Percentiles rank a stretch among this genome's conserved stretches.
These are phyloP conservation scores for Penaeus monodon DNA, from an alignment of 2,888 invertebrate genomes.

Conservation along the genomic window DNA sequence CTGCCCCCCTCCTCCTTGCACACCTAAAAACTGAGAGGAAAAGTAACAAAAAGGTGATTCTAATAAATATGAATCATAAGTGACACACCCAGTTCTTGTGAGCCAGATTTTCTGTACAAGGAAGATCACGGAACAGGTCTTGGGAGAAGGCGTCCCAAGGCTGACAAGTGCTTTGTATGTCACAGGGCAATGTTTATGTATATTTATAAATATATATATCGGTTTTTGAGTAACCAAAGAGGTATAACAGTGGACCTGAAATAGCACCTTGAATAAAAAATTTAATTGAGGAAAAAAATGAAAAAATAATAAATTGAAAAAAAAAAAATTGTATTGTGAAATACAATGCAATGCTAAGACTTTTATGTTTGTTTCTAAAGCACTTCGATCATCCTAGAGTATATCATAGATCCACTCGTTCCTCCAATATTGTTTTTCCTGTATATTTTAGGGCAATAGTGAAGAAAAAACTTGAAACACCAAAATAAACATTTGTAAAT, in stretches of 20 bases:
- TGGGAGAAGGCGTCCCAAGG: too few relatives aligned
- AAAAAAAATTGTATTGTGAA: too few relatives aligned
- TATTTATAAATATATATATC: background rate
- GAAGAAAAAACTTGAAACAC: slow-evolving; percentile 37
- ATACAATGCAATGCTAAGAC: too few relatives aligned
- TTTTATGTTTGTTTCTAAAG: too few relatives aligned
- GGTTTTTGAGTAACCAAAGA: slow-evolving; percentile 40
- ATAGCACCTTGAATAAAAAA: background rate
- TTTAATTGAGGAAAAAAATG: too few relatives aligned
- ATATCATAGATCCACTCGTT: too few relatives aligned
- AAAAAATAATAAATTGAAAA: too few relatives aligned
- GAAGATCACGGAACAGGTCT: too few relatives aligned
- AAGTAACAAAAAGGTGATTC: background rate
- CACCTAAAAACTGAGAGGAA: background rate
- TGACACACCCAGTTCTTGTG: background rate
- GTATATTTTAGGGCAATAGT: slow-evolving; percentile 22
- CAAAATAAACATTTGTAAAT: slow-evolving; percentile 29
- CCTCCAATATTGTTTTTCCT: background rate
- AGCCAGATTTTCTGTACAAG: too few relatives aligned
- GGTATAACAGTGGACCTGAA: slow-evolving; percentile 33
- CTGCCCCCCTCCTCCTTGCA: slow-evolving; percentile 8
- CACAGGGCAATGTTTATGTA: too few relatives aligned
- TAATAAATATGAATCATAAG: slow-evolving; percentile 5
- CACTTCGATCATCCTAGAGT: too few relatives aligned
- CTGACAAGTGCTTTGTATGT: too few relatives aligned